These are phyloP conservation scores for Nomada goodeniana DNA, from an alignment of 2,888 invertebrate genomes.

Conservation along the genomic window DNA sequence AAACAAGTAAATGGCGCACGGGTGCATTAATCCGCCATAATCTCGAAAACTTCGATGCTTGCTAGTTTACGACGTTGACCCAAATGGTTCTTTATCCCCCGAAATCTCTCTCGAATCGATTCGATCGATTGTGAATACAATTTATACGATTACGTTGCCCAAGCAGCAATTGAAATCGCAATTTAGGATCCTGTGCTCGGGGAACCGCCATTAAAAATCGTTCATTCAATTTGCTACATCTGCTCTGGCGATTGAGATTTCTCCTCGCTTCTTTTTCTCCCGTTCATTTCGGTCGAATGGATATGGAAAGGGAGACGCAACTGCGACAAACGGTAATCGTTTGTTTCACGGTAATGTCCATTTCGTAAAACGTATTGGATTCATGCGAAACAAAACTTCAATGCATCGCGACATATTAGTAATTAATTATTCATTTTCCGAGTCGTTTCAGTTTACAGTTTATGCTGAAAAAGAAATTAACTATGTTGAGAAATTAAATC, in stretches of 20 bases:
- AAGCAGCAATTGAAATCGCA: slow-evolving; percentile 40
- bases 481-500: too few species aligned
- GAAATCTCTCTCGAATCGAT: slow-evolving; percentile 35
- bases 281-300: not conserved
- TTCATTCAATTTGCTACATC: slow-evolving; percentile 49
- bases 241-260: slow-evolving; percentile 11
- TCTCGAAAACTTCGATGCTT: slow-evolving; percentile 34
- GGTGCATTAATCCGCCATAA: slow-evolving; percentile 24
- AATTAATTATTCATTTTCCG: too few species aligned
- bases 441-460: too few species aligned
- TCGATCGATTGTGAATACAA: slow-evolving; percentile 33
- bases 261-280: not conserved
- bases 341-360: not conserved
- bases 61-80: slow-evolving; percentile 26
- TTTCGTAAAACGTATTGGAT: not conserved
- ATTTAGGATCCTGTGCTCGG: slow-evolving; percentile 24
- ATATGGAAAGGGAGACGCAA: not conserved
- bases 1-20: slow-evolving; percentile 17
- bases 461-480: too few species aligned
- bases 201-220: slow-evolving; percentile 53
- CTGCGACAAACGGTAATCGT: not conserved
- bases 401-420: too few species aligned
- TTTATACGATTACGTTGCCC: slow-evolving; percentile 18
- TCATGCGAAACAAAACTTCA: too few species aligned
- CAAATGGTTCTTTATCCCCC: slow-evolving; percentile 14